Percentiles rank a stretch among this genome's conserved stretches.
Evolutionary conservation across 2,113 vertebrate genomes (phyloP).

Genomic region (Lepus europaeus): DNA sequence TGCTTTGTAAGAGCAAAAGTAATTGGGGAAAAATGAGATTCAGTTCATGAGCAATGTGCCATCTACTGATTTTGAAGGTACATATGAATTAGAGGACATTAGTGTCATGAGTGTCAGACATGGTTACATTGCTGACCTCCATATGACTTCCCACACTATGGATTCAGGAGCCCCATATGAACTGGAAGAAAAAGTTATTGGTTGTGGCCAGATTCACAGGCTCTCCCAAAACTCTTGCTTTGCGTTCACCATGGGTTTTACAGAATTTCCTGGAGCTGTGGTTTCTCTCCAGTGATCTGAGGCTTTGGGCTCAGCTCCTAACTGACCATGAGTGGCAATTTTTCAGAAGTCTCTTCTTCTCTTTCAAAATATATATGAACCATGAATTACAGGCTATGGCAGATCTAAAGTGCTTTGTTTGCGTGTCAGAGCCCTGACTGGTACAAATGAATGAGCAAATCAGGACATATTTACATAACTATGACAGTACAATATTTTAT

Average conservation of each 20-base stretch:
- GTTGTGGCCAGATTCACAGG: not conserved
- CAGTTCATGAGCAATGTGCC: not conserved
- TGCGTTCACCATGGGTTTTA: not conserved
- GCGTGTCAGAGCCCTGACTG: not conserved
- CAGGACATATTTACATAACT: not conserved
- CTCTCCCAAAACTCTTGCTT: not conserved
- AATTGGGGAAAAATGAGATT: not conserved
- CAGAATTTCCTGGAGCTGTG: not conserved
- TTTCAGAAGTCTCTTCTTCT: not conserved
- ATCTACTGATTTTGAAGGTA: not conserved
- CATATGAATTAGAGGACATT: not conserved
- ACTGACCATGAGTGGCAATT: not conserved
- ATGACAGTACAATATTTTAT: not conserved
- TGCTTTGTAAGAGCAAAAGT: not conserved
- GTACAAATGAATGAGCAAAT: not conserved
- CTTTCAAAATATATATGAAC: not conserved
- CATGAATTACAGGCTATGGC: not conserved
- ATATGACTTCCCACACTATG: not conserved
- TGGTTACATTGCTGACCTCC: not conserved
- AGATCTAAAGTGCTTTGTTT: not conserved
- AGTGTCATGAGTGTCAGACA: not conserved
- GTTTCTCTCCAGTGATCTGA: not conserved
- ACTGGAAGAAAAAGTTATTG: not conserved
- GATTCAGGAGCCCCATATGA: rapidly evolving
- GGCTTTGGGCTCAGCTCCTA: not conserved